Evolutionary conservation across 2,113 vertebrate genomes (phyloP).

Genomic region (Coptodon rendalli): DNA sequence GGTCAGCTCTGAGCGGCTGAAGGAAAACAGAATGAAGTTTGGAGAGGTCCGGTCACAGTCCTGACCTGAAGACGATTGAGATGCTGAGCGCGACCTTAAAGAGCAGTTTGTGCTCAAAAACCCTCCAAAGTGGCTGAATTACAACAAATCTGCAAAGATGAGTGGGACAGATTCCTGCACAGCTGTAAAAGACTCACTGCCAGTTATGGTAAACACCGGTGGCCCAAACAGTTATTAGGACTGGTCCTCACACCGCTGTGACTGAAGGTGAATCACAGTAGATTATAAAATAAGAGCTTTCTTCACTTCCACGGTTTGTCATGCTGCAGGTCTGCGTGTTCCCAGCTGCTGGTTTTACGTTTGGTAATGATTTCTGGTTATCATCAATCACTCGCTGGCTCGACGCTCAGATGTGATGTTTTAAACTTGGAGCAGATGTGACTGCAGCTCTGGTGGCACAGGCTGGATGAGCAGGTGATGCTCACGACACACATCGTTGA

Average conservation of each 20-base stretch:
- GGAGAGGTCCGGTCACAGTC: not conserved
- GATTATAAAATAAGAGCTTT: not conserved
- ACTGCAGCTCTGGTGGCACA: not conserved
- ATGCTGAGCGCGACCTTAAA: not conserved
- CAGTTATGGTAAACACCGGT: not conserved
- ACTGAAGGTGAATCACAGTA: not conserved
- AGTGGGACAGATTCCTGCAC: not conserved
- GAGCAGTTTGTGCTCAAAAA: not conserved
- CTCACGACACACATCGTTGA: not conserved
- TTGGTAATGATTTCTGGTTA: not conserved
- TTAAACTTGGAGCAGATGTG: not conserved
- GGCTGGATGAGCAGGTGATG: not conserved
- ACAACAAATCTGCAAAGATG: not conserved
- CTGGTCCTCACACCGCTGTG: not conserved
- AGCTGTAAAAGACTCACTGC: not conserved
- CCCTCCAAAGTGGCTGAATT: not conserved
- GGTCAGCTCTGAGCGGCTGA: rapidly evolving
- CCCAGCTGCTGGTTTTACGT: not conserved
- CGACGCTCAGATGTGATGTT: not conserved
- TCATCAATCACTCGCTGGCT: not conserved
- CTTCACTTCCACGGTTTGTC: not conserved
- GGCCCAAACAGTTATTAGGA: not conserved
- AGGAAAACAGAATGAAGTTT: not conserved
- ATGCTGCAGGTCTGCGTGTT: rapidly evolving
- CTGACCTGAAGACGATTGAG: not conserved